Evolutionary conservation across 2,888 invertebrate species (phyloP).

Genomic region (Tenthredo mesomela): DNA sequence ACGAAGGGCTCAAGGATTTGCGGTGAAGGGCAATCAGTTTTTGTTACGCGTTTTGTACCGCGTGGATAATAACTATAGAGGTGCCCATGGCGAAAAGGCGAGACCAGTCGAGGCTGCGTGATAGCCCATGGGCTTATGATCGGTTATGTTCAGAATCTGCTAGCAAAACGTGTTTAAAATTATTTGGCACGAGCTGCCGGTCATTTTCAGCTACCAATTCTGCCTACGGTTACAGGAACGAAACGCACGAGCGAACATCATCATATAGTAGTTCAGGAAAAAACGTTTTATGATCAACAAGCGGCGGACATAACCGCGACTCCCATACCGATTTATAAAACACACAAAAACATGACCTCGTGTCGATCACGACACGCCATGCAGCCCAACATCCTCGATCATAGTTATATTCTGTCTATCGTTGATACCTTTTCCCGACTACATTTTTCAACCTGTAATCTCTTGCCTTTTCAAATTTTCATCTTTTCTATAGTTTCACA

Average conservation of each 20-base stretch:
- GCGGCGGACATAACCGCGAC: background rate
- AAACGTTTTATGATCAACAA: constrained; percentile 17
- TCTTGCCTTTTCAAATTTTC: background rate
- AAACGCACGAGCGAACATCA: constrained; percentile 42
- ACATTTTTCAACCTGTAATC: background rate
- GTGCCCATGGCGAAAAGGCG: constrained; percentile 16
- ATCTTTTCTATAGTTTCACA: background rate
- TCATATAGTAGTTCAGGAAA: background rate
- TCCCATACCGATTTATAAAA: constrained; percentile 12
- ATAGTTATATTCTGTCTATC: constrained; percentile 27
- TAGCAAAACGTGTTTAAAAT: background rate
- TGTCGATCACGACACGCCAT: background rate
- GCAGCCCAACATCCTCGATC: background rate
- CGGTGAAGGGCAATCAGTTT: constrained; percentile 32
- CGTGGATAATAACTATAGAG: background rate
- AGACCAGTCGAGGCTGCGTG: constrained; percentile 2
- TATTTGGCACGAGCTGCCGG: constrained; percentile 15
- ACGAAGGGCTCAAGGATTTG: constrained; percentile 27
- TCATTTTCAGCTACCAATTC: background rate
- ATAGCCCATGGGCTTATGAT: constrained; percentile 36
- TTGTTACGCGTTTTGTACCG: background rate
- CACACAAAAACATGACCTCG: constrained; percentile 31
- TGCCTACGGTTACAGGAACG: background rate
- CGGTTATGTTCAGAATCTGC: background rate
- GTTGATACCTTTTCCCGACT: background rate